Evolutionary conservation across 2,888 invertebrate species (phyloP), one percentile per base, ranked within the genome.

Genomic region (Hartigia nigra): DNA sequence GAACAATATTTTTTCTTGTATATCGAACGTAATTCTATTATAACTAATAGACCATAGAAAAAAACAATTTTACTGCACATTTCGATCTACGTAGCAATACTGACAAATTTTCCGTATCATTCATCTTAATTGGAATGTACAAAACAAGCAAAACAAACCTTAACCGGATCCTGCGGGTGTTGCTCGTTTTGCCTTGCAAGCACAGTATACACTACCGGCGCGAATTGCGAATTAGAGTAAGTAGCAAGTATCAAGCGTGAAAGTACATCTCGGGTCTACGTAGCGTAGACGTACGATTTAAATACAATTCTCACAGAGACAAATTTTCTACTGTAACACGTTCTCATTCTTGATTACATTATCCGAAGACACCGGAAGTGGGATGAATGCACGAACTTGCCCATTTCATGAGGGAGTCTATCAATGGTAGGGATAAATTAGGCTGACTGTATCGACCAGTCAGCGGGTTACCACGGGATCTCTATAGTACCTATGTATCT

Each of bases 371-470:
- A 11, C 70, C 31, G 70, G 31, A 70, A 70, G 31, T 72, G 72
- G 12, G 72, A 32, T 31, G 72, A 34, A 72, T 12, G 31, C 72
- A 14, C 31, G n/a, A 34, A 31, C 12, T 32, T 72, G 12, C 72
- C 11, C 72, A 72, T 72, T 72, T 72, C 31, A 72, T 34, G 31
- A 72, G 72, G 5, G 12, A 12, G 9, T 9, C 31, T 72, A 14
- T 34, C 31, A 34, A 31, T 32, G 14, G 72, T 72, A 31, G 72
- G 31, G 72, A 34, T 72, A 70, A 70, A 70, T 72, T 72, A 72
- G 72, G 31, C 72, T 31, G 72, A 14, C 72, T 72, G 32, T 72
- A 72, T 72, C 72, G 72, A 72, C 72, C 72, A 72, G 31, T 34
- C 72, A 72, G 31, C 23, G 72, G 12, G 31, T 34, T 31, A 72